A percentile compares a stretch with the other conserved stretches of the same genome.
phyloP scores from a whole-genome alignment of 2,888 invertebrate species.

The Yponomeuta sedellus region DNA sequence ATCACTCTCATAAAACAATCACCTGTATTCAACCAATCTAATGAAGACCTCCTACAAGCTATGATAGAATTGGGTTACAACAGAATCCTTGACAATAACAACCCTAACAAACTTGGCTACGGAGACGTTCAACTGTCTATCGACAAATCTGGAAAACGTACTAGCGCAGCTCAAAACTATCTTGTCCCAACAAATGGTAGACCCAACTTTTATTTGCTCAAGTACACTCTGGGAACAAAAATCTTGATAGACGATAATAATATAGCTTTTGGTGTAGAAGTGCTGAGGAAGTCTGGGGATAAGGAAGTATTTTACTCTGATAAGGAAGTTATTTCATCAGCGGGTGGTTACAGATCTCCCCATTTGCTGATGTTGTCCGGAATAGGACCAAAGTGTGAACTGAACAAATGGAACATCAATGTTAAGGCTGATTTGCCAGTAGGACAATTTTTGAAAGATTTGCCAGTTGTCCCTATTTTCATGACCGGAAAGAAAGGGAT shows the following conservation, averaged over 20 bases:
- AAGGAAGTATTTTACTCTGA: slow-evolving; percentile 79
- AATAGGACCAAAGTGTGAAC: slow-evolving; percentile 79
- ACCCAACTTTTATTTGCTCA: slow-evolving; percentile 83
- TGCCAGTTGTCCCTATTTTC: slow-evolving; percentile 38
- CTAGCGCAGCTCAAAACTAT: slow-evolving; percentile 31
- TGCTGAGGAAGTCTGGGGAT: slow-evolving; percentile 77
- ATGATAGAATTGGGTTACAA: slow-evolving; percentile 4
- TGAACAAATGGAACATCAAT: slow-evolving; percentile 79
- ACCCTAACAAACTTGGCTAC: not conserved
- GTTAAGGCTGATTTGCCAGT: slow-evolving; percentile 82
- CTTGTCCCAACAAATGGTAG: slow-evolving; percentile 43
- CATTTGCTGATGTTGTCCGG: slow-evolving; percentile 92
- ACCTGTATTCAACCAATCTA: not conserved
- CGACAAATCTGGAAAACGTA: slow-evolving; percentile 10
- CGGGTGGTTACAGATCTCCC: slow-evolving; percentile 89
- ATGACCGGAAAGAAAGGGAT: slow-evolving; percentile 27
- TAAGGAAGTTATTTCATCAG: slow-evolving; percentile 87
- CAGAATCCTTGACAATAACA: slow-evolving; percentile 1
- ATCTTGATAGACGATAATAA: slow-evolving; percentile 74
- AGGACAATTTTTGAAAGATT: slow-evolving; percentile 87
- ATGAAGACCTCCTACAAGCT: not conserved
- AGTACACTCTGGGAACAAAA: slow-evolving; percentile 81
- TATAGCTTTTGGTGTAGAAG: slow-evolving; percentile 81
- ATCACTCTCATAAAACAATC: not conserved
- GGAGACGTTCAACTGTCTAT: not conserved